Percentiles rank a stretch among this genome's conserved stretches.
Conservation (phyloP, 2,797 vertebrate species). For the Sebastes melanostomus region DNA sequence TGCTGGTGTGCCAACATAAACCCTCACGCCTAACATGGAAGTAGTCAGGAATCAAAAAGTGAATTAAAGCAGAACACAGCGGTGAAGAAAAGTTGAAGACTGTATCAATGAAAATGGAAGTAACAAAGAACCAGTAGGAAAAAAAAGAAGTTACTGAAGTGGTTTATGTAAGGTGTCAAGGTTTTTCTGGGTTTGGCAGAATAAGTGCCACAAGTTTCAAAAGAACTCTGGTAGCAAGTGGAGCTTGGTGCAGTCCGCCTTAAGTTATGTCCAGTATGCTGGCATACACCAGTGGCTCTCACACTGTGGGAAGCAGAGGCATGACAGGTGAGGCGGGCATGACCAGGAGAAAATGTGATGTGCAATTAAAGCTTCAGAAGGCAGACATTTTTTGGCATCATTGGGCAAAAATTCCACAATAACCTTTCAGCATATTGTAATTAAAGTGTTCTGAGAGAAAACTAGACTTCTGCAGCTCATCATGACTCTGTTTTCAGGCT, state of each 20-base stretch:
- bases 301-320: too few relatives aligned
- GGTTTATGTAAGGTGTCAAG: background rate
- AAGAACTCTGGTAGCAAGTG: background rate
- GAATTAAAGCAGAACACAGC: background rate
- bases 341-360: too few relatives aligned
- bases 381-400: too few relatives aligned
- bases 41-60: background rate
- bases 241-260: background rate
- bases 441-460: too few relatives aligned
- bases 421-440: too few relatives aligned
- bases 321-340: too few relatives aligned
- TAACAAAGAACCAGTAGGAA: background rate
- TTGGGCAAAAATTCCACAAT: too few relatives aligned
- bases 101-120: background rate
- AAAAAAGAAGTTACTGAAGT: background rate
- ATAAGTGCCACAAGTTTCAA: background rate
- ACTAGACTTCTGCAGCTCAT: too few relatives aligned
- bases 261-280: background rate
- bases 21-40: background rate
- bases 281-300: too few relatives aligned
- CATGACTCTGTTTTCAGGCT: too few relatives aligned
- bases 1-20: slow-evolving; percentile 14
- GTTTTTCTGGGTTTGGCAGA: background rate
- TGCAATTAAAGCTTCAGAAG: too few relatives aligned
- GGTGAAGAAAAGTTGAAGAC: background rate